Evolutionary conservation across 2,797 vertebrate species (phyloP), one percentile per base, ranked within the genome.

Genomic region (Prunella strophiata): DNA sequence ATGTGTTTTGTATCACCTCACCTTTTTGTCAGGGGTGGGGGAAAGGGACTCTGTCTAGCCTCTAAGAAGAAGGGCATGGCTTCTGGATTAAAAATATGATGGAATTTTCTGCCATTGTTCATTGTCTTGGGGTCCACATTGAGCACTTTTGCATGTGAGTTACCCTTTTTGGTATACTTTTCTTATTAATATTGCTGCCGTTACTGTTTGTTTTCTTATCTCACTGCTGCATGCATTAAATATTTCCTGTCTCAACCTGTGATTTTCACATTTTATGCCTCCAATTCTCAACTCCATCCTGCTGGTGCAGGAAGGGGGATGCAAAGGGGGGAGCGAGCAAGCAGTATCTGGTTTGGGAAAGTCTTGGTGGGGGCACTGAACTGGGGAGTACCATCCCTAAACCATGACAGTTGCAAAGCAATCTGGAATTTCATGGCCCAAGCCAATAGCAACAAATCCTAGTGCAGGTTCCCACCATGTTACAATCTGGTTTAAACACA

Each of bases 261-360:
- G 27, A 29, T 29, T 51, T 51, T 29, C 50, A 51, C 50, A 27
- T 29, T 51, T 51, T 51, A 10, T 51, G 50, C 50, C 16, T 29
- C 50, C 27, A 29, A 29, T n/a, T 71, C 51, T 55, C 23, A 43
- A 27, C 23, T 71, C 38, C 23, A 27, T n/a, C 17, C 30, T 71
- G 23, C 38, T 0, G 0, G 13, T 55, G 22, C 1, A 3, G 51
- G 50, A 71, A 57, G 32, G 13, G 25, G 20, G 20, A 58, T n/a
- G 71, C 42, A 58, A 73, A 47, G 20, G 3, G 2, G 12, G 21
- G 54, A 73, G n/a, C 2, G 3, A 58, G 32, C 14, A 34, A 57
- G 40, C 7, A 3, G 15, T 30, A 20, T 54, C 26, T 74, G 16
- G 42, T 47, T 47, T 47, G 40, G 26, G n/a, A 47, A 54, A 58